These are phyloP conservation scores for Parochlus steinenii DNA, from an alignment of 2,888 invertebrate genomes.

Conservation along the genomic window DNA sequence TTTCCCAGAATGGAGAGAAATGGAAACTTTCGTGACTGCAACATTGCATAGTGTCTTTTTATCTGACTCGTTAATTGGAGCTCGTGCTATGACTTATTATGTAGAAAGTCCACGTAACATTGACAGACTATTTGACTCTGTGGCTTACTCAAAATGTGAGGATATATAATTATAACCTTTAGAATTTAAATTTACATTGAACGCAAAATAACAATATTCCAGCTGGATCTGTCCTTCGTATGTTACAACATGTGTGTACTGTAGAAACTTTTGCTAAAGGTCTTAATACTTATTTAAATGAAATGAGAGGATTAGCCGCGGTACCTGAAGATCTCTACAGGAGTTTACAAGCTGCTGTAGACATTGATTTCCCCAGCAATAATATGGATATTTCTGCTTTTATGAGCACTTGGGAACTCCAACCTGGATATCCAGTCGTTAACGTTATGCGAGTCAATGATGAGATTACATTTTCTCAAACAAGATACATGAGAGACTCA, in stretches of 20 bases:
- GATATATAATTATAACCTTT: constrained; percentile 27
- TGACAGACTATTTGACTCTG: constrained; percentile 62
- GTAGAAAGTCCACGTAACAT: constrained; percentile 74
- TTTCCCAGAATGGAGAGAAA: constrained; percentile 47
- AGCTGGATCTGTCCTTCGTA: constrained; percentile 9
- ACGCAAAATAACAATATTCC: not conserved
- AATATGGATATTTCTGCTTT: constrained; percentile 29
- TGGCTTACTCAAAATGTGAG: constrained; percentile 81
- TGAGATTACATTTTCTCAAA: constrained; percentile 2
- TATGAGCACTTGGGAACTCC: constrained; percentile 43
- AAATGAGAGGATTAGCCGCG: constrained; percentile 26
- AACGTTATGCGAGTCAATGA: constrained; percentile 25
- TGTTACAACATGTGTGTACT: constrained; percentile 7
- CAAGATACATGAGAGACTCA: constrained; percentile 7
- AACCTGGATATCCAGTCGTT: constrained; percentile 41
- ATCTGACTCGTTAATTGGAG: constrained; percentile 52
- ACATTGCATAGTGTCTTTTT: constrained; percentile 56
- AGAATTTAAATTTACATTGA: not conserved
- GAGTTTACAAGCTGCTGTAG: constrained; percentile 20
- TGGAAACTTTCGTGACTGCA: constrained; percentile 56
- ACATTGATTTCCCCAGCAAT: constrained; percentile 11
- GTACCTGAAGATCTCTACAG: constrained; percentile 27
- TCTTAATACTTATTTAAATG: constrained; percentile 1
- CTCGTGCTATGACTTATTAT: constrained; percentile 65
- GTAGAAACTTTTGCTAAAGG: constrained; percentile 3